These are phyloP conservation scores for Cardinalis cardinalis DNA, from an alignment of 2,113 vertebrate genomes.

Conservation along the genomic window DNA sequence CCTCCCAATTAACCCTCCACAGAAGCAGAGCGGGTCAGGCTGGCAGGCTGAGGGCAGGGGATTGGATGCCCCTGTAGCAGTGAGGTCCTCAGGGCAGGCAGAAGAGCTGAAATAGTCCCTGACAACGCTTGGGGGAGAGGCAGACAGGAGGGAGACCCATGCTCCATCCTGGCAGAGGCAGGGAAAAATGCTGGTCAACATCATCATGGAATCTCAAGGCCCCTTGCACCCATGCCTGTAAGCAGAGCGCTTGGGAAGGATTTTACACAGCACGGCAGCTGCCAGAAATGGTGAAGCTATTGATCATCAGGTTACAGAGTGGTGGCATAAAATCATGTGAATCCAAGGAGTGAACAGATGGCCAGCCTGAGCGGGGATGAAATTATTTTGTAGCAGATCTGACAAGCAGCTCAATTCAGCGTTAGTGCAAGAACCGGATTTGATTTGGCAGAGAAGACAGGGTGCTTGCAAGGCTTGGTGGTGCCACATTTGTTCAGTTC, in stretches of 20 bases:
- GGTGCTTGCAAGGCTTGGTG: not conserved
- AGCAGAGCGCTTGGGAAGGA: slow-evolving; percentile 30
- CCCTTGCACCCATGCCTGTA: not conserved
- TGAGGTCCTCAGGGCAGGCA: not conserved
- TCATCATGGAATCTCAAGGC: not conserved
- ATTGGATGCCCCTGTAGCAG: not conserved
- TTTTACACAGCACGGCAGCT: not conserved
- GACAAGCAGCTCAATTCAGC: slow-evolving; percentile 40
- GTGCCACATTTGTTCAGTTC: not conserved
- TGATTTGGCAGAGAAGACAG: slow-evolving; percentile 41
- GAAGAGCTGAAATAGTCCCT: not conserved
- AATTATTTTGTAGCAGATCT: slow-evolving; percentile 52
- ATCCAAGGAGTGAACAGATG: slow-evolving; percentile 53
- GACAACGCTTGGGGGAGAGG: accelerated
- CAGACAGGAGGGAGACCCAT: not conserved
- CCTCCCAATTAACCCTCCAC: not conserved
- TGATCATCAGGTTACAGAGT: slow-evolving; percentile 57
- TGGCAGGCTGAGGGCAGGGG: not conserved
- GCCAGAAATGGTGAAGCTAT: slow-evolving; percentile 21
- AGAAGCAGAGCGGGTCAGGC: not conserved
- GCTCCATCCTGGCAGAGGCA: not conserved
- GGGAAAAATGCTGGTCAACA: not conserved
- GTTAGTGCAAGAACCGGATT: not conserved
- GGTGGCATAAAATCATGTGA: slow-evolving; percentile 22
- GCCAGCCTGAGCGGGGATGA: slow-evolving; percentile 10